Base-by-base conservation (phyloP, 2,797 vertebrate species). In the Brotula barbata region DNA sequence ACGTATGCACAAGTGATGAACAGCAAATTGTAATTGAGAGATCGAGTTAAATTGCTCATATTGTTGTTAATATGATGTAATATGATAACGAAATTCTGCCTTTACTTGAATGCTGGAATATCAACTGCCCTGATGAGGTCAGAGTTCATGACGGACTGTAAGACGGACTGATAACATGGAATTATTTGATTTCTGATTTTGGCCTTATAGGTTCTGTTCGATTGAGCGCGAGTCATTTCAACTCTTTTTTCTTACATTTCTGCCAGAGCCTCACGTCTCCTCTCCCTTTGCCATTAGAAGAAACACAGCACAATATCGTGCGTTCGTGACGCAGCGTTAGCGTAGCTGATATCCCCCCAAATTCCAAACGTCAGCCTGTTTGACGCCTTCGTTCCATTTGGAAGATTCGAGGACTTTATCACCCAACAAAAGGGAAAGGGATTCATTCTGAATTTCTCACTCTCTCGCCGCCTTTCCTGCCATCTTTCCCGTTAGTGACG, bases 81-180 rank as follows among this genome's bases (percentile, higher is more conserved):
- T 51, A 51, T 47, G 47, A 55, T 48, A 16, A 25, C 64, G 45
- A 55, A 28, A 34, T 58, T 6, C 7, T 25, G 46, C 15, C 67
- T 47, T 48, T 56, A 50, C 36, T 36, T 68, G 11, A 80, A 51
- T 34, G 39, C 40, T 71, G 58, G 58, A 84, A 25, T 33, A 67
- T 81, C 68, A n/a, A 42, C 69, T 62, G 58, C 46, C 64, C 61
- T 10, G 16, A 44, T 61, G 28, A 67, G 57, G 7, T 42, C 20
- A 22, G 31, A 68, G 20, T 43, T n/a, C n/a, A n/a, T n/a, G n/a
- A n/a, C n/a, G n/a, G n/a, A n/a, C n/a, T n/a, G n/a, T n/a, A n/a
- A n/a, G n/a, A n/a, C n/a, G n/a, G n/a, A n/a, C n/a, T n/a, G n/a
- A n/a, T n/a, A n/a, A n/a, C n/a, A n/a, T n/a, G n/a, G n/a, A n/a